Percentiles rank a stretch among this genome's conserved stretches.
These are phyloP conservation scores for Ochropacha duplaris DNA, from an alignment of 2,888 invertebrate species.

Conservation along the genomic window DNA sequence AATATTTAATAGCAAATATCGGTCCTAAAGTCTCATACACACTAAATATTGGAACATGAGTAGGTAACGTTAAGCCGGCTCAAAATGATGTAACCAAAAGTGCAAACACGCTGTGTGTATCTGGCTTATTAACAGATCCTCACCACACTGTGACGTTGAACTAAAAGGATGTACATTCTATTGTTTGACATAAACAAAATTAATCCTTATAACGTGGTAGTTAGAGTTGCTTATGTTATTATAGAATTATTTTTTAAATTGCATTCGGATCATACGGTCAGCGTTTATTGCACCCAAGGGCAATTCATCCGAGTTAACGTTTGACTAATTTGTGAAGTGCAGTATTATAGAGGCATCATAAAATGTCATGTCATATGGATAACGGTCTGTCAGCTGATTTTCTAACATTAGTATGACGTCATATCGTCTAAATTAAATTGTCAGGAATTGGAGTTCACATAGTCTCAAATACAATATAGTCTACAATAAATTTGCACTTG, in stretches of 20 bases:
- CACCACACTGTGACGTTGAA: constrained; percentile 38
- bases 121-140: constrained; percentile 76
- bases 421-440: too few species aligned
- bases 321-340: constrained; percentile 80
- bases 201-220: constrained; percentile 19
- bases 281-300: constrained; percentile 79
- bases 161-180: constrained; percentile 28
- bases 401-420: constrained; percentile 18
- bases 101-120: constrained; percentile 74
- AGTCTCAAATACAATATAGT: neutral
- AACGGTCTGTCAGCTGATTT: constrained; percentile 63
- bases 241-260: constrained; percentile 45
- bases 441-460: constrained; percentile 11
- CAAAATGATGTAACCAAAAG: constrained; percentile 76
- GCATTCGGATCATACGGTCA: constrained; percentile 67
- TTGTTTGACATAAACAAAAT: constrained; percentile 10
- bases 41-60: constrained; percentile 75
- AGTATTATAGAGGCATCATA: constrained; percentile 62
- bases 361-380: constrained; percentile 54
- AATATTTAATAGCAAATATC: constrained; percentile 78
- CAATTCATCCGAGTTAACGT: constrained; percentile 76
- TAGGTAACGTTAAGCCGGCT: constrained; percentile 67
- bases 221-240: constrained; percentile 29
- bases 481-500: too few species aligned
- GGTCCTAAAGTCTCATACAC: constrained; percentile 71